Evolutionary conservation across 2,113 vertebrate species (phyloP).

Genomic region (Choloepus hoffmanni): DNA sequence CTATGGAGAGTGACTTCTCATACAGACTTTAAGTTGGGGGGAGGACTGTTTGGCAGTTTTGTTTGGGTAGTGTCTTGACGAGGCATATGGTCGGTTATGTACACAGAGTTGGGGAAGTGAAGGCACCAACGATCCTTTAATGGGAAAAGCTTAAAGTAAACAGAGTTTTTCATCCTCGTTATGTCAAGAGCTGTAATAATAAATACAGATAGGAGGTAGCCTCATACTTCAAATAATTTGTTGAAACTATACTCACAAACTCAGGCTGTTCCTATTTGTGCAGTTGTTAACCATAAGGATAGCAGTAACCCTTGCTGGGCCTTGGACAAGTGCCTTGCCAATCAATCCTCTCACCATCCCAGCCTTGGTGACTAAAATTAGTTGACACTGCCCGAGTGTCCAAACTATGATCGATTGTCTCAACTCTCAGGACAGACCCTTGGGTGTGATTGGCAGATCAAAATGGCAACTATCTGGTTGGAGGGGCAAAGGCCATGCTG

Average conservation of each 20-base stretch:
- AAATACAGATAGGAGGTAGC: conserved; percentile 87
- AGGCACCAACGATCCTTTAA: conserved; percentile 69
- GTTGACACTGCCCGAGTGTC: conserved; percentile 81
- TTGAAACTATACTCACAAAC: conserved; percentile 83
- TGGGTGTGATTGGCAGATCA: conserved; percentile 82
- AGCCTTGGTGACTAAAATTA: conserved; percentile 83
- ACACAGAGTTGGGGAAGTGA: neutral
- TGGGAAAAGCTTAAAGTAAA: conserved; percentile 83
- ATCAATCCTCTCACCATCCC: conserved; percentile 83
- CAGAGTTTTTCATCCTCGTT: conserved; percentile 83
- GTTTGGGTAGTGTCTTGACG: conserved; percentile 2
- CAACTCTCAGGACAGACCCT: conserved; percentile 76
- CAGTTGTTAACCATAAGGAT: conserved; percentile 89
- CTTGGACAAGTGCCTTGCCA: conserved; percentile 85
- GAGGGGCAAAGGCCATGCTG: conserved; percentile 78
- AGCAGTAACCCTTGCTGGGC: conserved; percentile 84
- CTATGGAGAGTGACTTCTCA: neutral
- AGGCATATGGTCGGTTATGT: neutral
- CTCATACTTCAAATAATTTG: conserved; percentile 88
- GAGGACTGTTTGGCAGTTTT: neutral
- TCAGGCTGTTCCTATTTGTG: conserved; percentile 88
- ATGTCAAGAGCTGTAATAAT: conserved; percentile 86
- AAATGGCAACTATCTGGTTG: conserved; percentile 77
- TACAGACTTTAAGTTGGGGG: neutral
- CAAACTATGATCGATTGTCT: conserved; percentile 80